Conservation (phyloP, 2,888 invertebrate species). For the Perizoma affinitatum region DNA sequence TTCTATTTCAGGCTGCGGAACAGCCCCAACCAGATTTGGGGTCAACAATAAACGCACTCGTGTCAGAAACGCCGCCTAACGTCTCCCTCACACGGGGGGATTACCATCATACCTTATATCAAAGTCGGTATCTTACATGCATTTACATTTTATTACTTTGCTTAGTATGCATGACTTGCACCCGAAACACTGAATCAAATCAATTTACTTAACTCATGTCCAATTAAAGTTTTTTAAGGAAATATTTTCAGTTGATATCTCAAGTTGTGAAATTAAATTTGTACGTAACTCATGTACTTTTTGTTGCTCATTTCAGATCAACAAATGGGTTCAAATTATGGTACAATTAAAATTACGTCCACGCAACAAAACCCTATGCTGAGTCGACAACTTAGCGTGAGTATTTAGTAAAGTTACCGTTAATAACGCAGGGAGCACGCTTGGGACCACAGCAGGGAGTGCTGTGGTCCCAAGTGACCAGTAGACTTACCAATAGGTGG, state of each 20-base stretch:
- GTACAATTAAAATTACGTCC: slow-evolving; percentile 85
- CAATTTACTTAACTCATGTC: no score
- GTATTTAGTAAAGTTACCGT: slow-evolving; percentile 47
- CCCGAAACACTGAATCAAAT: no score
- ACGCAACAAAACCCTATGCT: slow-evolving; percentile 95
- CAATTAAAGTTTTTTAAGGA: no score
- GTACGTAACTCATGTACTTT: no score
- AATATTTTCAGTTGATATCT: no score
- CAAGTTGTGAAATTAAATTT: no score
- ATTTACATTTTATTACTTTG: neutral
- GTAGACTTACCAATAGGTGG: no score
- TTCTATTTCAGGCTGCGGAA: slow-evolving; percentile 79
- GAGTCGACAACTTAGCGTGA: slow-evolving; percentile 92
- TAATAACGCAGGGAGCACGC: no score
- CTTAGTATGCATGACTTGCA: no score
- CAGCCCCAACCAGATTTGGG: slow-evolving; percentile 86
- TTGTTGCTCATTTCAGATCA: slow-evolving; percentile 60
- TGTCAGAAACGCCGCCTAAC: slow-evolving; percentile 94
- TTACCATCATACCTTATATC: slow-evolving; percentile 73
- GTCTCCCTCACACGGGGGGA: slow-evolving; percentile 91
- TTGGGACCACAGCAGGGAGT: no score
- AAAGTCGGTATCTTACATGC: slow-evolving; percentile 59
- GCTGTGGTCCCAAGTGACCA: no score
- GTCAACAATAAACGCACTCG: slow-evolving; percentile 91
- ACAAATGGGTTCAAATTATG: slow-evolving; percentile 78